Conservation (phyloP, 92 coral and sea anemone species). For the Chrysogorgia sp. region DNA sequence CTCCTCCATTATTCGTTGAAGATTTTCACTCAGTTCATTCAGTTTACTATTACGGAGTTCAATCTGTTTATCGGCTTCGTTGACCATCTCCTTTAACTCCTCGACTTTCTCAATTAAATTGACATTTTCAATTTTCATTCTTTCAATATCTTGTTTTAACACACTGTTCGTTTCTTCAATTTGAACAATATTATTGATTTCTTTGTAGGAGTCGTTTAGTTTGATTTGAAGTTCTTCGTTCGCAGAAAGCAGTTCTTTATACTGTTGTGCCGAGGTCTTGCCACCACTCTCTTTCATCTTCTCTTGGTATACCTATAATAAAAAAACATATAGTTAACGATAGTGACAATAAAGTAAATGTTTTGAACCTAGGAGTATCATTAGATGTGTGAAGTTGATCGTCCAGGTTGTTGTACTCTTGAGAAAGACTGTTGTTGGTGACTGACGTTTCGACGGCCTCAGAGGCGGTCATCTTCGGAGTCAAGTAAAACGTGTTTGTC, state of each 20-base stretch:
- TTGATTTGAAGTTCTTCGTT: slow-evolving; percentile 54
- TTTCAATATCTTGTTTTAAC: slow-evolving; percentile 55
- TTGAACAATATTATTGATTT: neutral
- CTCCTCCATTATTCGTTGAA: slow-evolving; percentile 39
- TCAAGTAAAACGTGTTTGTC: too few species aligned
- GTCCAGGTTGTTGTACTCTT: too few species aligned
- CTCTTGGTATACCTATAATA: neutral
- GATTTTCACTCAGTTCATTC: slow-evolving; percentile 49
- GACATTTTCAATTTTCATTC: slow-evolving; percentile 6
- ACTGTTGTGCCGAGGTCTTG: slow-evolving; percentile 1
- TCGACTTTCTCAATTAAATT: slow-evolving; percentile 23
- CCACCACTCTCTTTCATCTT: slow-evolving; percentile 6
- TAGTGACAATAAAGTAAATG: too few species aligned
- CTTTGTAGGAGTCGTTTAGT: slow-evolving; percentile 38
- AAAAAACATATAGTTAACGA: too few species aligned
- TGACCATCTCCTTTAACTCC: slow-evolving; percentile 23
- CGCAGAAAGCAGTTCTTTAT: slow-evolving; percentile 60
- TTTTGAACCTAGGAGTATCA: too few species aligned
- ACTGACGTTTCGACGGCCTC: too few species aligned
- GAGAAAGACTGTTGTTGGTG: too few species aligned
- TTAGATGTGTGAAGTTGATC: too few species aligned
- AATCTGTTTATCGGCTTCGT: slow-evolving; percentile 22
- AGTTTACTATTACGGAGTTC: slow-evolving; percentile 47
- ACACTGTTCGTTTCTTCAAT: slow-evolving; percentile 11
- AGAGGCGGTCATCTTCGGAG: too few species aligned